These are phyloP conservation scores for Austrofundulus limnaeus DNA, from an alignment of 2,113 vertebrate species.

Conservation along the genomic window DNA sequence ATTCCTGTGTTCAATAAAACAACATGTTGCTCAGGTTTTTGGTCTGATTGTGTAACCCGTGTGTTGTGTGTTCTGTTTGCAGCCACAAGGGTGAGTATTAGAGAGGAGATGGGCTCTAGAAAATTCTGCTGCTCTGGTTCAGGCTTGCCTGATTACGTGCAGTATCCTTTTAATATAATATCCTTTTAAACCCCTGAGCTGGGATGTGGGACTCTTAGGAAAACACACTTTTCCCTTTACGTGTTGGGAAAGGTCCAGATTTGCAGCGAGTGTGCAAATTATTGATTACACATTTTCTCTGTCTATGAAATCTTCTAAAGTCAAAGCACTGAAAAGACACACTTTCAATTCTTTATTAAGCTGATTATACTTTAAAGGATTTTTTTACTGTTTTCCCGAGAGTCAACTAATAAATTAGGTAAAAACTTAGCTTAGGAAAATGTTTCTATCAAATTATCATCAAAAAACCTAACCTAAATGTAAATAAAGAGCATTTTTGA, in stretches of 20 bases:
- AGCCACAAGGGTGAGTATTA: conserved; percentile 87
- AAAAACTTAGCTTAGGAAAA: no score
- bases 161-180: conserved; percentile 81
- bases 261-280: not conserved
- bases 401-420: no score
- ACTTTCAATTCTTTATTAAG: no score
- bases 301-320: not conserved
- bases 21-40: not conserved
- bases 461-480: no score
- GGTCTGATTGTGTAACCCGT: conserved; percentile 10
- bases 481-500: no score
- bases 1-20: not conserved
- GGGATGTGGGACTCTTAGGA: not conserved
- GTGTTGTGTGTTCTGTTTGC: conserved; percentile 77
- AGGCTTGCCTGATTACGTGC: conserved; percentile 76
- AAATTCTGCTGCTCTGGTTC: conserved; percentile 77
- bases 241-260: conserved; percentile 37
- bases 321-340: no score
- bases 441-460: no score
- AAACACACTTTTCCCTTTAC: conserved; percentile 47
- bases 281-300: not conserved
- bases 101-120: conserved; percentile 81
- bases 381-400: no score
- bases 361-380: no score
- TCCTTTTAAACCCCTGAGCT: conserved; percentile 75